Base-by-base conservation (phyloP, 2,797 vertebrate genomes). In the Neostethus bicornis region DNA sequence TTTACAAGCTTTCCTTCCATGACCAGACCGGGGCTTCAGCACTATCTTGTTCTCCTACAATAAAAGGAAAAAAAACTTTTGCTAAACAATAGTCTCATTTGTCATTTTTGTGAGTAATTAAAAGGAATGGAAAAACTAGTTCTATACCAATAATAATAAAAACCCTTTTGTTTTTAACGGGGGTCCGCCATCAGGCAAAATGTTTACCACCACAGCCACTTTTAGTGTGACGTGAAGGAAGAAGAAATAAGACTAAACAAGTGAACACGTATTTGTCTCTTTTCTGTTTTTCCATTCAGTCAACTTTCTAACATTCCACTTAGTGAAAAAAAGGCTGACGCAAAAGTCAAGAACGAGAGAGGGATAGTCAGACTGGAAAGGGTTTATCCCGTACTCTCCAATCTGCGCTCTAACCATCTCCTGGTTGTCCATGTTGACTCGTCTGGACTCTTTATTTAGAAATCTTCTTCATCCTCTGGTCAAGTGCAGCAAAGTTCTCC, bases 391-490 rank as follows among this genome's bases (percentile, higher is more conserved):
- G 34, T 25, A 41, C 16, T 49, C 42, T 59, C 7, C 8, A 42
- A 56, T 56, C 70, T 45, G 62, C 66, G 59, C 61, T 62, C 74
- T 24, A 52, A 66, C 61, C 66, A 57, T 52, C 66, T 56, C 70
- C 65, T 51, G 62, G 77, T 71, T 64, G 79, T 80, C 79, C 77
- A 58, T 82, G 58, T 66, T 62, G 60, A 69, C 61, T 7, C 37
- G 7, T 51, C 48, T 66, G 26, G 63, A 50, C 65, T 59, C 76
- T 56, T 74, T 92, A 97, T 88, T 96, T 93, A 50, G 90, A 88
- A 48, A 98, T 75, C 60, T 92, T 92, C 88, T 96, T 94, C 90
- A 97, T 94, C 80, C 96, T 90, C 67, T 93, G 82, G 34, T 96
- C 93, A 44, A 96, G 90, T 19, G 84, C 86, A 23, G 85, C 65